A percentile compares a stretch with the other conserved stretches of the same genome.
These are phyloP conservation scores for Ianthella basta DNA, from an alignment of 37 sponge, comb jelly and placozoan genomes.

Conservation along the genomic window DNA sequence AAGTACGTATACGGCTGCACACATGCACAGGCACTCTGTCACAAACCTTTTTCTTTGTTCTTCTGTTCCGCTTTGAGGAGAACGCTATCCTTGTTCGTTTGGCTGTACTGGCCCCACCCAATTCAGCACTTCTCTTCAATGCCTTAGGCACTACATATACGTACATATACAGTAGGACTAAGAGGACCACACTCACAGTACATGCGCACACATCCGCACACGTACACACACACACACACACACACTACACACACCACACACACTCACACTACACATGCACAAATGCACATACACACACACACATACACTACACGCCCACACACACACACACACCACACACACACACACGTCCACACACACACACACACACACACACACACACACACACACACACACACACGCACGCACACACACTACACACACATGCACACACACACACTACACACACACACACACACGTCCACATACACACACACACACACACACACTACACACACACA, in stretches of 20 bases:
- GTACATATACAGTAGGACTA: too few species aligned
- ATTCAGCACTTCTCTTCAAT: too few species aligned
- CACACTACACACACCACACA: too few species aligned
- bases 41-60: too few species aligned
- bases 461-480: conserved; percentile 40
- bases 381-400: conserved; percentile 5
- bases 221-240: conserved; percentile 48
- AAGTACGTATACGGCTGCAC: too few species aligned
- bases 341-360: conserved; percentile 23
- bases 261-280: conserved; percentile 30
- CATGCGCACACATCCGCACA: neutral
- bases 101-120: too few species aligned
- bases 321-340: conserved; percentile 24
- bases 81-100: too few species aligned
- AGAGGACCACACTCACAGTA: conserved; percentile 31
- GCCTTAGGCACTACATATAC: too few species aligned
- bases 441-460: neutral
- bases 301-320: neutral
- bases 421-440: too few species aligned
- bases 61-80: too few species aligned
- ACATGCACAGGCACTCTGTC: too few species aligned
- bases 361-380: conserved; percentile 38
- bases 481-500: too few species aligned
- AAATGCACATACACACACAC: neutral
- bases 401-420: neutral